Evolutionary conservation across 64 coral and sea anemone genomes (phyloP), one percentile per base, ranked within the genome.

Genomic region (Anthopleura sola): DNA sequence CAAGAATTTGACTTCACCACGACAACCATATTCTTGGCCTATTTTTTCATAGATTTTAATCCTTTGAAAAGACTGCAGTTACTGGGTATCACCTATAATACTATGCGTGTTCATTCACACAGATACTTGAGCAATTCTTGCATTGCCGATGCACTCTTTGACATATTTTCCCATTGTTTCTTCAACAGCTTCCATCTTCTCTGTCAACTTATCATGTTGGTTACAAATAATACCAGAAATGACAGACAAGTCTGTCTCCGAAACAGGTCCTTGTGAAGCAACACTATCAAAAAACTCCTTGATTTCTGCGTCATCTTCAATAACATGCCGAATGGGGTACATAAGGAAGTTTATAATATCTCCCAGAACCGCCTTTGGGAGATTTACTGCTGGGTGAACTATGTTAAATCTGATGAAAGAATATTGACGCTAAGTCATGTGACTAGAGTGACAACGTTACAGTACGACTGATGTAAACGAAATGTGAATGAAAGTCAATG

Each of bases 371-470:
- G 87, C 84, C 89, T 94, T 99, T 82, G 97, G 90, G 58, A 99
- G 97, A 80, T 99, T 94, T 84, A 99, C 93, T 0, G 92, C 89
- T 47, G 93, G 89, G 78, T 99, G 97, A 32, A 99, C 97, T 92
- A 99, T 95, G 88, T 99, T 99, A 91, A 95, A 99, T 99, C 97
- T 99, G 87, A 86, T 76, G 83, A 92, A 64, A 87, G 82, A 95
- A 99, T 39, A 94, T 71, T 18, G 80, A 19, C 83, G 46, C 76
- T 79, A n/a, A 79, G 76, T 44, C 36, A 48, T 21, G 31, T 79
- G 44, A 44, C 37, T 18, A 47, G 76, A 48, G 18, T 44, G n/a
- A 71, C 26, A 34, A 15, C 7, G 50, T 53, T 53, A 71, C n/a
- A 71, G 16, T 17, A 71, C 17, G 13, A 32, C 66, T 34, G 66